Evolutionary conservation across 2,113 vertebrate genomes (phyloP).

Genomic region (Cacatua alba): DNA sequence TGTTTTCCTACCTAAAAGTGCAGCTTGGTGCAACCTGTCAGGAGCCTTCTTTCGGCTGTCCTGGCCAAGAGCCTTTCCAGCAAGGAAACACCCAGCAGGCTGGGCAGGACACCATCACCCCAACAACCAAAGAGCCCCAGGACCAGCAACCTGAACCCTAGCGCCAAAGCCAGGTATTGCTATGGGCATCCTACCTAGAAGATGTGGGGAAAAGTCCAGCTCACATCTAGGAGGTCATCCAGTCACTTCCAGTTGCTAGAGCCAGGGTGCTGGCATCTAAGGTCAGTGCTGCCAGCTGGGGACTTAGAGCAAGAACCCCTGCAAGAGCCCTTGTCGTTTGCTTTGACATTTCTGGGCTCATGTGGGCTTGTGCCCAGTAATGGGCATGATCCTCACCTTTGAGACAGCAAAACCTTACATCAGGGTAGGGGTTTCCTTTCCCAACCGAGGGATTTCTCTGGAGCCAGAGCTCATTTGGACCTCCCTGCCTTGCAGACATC

Average conservation of each 20-base stretch:
- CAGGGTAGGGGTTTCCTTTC: background rate
- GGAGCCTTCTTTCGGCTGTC: too few species aligned
- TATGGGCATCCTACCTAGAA: background rate
- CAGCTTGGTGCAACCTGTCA: too few species aligned
- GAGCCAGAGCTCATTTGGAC: background rate
- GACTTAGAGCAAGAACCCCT: background rate
- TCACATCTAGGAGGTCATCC: background rate
- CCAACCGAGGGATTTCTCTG: background rate
- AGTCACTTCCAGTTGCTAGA: background rate
- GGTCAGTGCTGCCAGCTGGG: background rate
- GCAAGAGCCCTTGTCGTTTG: background rate
- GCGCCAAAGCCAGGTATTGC: background rate
- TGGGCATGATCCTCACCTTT: background rate
- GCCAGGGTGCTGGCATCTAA: background rate
- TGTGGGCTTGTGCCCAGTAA: background rate
- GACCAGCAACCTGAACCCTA: background rate
- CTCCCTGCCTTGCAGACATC: background rate
- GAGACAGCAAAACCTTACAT: background rate
- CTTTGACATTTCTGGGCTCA: background rate
- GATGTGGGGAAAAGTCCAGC: background rate
- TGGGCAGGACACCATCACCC: background rate
- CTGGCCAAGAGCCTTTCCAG: background rate
- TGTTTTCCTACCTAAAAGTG: too few species aligned
- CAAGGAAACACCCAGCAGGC: background rate
- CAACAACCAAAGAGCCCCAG: background rate